A percentile compares a stretch with the other conserved stretches of the same genome.
These are phyloP conservation scores for Cotesia vestalis DNA, from an alignment of 1,140 invertebrate genomes.

Conservation along the genomic window DNA sequence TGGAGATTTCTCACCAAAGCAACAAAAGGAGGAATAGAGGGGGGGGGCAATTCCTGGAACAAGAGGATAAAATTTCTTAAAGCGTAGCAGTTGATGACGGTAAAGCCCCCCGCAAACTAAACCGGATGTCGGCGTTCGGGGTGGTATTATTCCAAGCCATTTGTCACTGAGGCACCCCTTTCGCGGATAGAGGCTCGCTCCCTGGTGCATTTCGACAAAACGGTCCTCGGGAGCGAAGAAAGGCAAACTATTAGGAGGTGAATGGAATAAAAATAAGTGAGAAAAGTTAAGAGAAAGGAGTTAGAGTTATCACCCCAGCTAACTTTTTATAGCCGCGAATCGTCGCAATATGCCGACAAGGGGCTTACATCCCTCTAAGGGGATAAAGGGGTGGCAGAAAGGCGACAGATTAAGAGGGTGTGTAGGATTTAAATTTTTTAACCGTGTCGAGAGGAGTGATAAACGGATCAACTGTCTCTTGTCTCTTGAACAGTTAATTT, in stretches of 20 bases:
- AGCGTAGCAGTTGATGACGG: background rate
- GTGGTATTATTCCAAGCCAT: slow-evolving; percentile 67
- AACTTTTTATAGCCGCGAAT: slow-evolving; percentile 65
- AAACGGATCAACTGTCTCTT: slow-evolving; percentile 1
- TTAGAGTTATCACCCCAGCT: slow-evolving; percentile 36
- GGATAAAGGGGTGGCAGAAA: background rate
- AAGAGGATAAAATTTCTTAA: background rate
- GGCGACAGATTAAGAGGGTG: slow-evolving; percentile 61
- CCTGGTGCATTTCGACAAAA: background rate
- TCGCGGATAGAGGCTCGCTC: slow-evolving; percentile 43
- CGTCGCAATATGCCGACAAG: slow-evolving; percentile 66
- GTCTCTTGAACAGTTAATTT: background rate
- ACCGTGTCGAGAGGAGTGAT: background rate
- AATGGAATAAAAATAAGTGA: slow-evolving; percentile 12
- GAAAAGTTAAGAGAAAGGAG: slow-evolving; percentile 2
- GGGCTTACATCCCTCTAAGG: slow-evolving; percentile 49
- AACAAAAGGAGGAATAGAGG: background rate
- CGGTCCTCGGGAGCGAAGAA: no score
- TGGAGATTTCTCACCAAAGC: no score
- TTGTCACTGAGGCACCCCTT: slow-evolving; percentile 65
- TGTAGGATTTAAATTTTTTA: slow-evolving; percentile 38
- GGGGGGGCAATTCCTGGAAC: background rate
- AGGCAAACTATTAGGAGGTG: no score
- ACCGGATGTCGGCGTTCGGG: slow-evolving; percentile 47
- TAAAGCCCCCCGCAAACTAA: background rate